These are phyloP conservation scores for Anoncus sp. DNA, from an alignment of 2,888 invertebrate genomes.

Conservation along the genomic window DNA sequence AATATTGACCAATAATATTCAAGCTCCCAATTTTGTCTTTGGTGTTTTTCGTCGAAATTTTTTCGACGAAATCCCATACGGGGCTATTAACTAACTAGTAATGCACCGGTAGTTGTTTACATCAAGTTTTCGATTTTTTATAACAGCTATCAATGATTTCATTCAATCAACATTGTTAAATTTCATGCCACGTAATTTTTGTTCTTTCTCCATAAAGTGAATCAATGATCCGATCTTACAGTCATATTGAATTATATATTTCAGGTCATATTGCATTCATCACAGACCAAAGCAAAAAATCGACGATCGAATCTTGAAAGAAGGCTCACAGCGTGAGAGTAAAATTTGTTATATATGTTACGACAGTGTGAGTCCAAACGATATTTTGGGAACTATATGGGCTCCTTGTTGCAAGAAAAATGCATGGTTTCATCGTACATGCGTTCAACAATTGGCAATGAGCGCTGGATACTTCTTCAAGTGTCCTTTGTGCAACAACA, in stretches of 20 bases:
- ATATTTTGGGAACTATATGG: conserved; percentile 85
- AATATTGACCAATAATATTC: no score
- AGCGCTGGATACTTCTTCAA: conserved; percentile 93
- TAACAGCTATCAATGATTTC: no score
- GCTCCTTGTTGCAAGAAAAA: conserved; percentile 91
- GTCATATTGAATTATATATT: conserved; percentile 50
- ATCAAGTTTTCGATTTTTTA: no score
- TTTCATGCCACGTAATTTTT: no score
- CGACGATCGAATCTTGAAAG: conserved; percentile 73
- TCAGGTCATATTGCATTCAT: conserved; percentile 87
- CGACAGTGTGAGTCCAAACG: conserved; percentile 84
- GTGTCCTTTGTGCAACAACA: conserved; percentile 93
- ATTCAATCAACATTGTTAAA: no score
- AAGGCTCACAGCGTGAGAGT: conserved; percentile 71
- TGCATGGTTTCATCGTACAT: conserved; percentile 90
- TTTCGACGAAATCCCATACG: no score
- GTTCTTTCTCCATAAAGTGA: conserved; percentile 15
- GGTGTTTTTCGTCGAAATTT: no score
- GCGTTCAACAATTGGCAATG: conserved; percentile 89
- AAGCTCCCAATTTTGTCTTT: no score
- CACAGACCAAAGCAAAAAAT: conserved; percentile 86
- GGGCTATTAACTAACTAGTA: no score
- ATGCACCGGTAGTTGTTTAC: no score
- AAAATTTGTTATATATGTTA: conserved; percentile 89
- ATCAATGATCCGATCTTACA: conserved; percentile 2